Base-by-base conservation (phyloP, 2,113 vertebrate genomes). In the Sebastes fasciatus region DNA sequence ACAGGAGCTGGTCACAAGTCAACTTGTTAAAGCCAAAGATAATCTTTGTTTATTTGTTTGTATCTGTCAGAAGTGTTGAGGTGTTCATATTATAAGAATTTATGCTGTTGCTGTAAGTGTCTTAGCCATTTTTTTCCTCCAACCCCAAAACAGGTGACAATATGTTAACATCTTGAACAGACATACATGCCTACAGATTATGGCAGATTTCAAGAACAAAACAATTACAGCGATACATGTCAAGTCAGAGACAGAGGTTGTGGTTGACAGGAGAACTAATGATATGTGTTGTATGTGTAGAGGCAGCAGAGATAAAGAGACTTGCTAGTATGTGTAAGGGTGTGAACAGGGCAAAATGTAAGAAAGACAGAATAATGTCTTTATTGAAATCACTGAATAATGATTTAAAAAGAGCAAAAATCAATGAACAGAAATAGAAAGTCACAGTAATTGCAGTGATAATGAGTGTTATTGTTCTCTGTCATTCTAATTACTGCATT, bases 401-500 rank as follows among this genome's bases (percentile, higher is more conserved):
- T 60, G 1, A 21, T 70, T 75, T 64, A 4, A 8, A 65, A 63
- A 6, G 7, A 8, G n/a, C 43, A 57, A 2, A 78, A 72, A 67
- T 75, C 17, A 46, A 17, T 63, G 8, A 51, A 55, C 3, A 16
- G 57, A 76, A 66, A 51, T 6, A 71, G 19, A 14, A 83, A 75
- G 4, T 19, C n/a, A 12, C 16, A 26, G 5, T 17, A 73, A 64
- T 21, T 67, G 16, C 10, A 11, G 34, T 13, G 10, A 34, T 51
- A 64, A 58, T 60, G 14, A 11, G 8, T 46, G 10, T 17, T 12
- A 17, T 21, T 83, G 11, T 79, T 60, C 57, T 71, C 51, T 48
- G 26, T 74, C 51, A 74, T 58, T 71, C 13, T 74, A 55, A 80
- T 85, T 43, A 64, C 26, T 69, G 11, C 58, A 46, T 55, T 14